Evolutionary conservation across 92 coral and sea anemone species (phyloP).

Genomic region (Pocillopora meandrina): DNA sequence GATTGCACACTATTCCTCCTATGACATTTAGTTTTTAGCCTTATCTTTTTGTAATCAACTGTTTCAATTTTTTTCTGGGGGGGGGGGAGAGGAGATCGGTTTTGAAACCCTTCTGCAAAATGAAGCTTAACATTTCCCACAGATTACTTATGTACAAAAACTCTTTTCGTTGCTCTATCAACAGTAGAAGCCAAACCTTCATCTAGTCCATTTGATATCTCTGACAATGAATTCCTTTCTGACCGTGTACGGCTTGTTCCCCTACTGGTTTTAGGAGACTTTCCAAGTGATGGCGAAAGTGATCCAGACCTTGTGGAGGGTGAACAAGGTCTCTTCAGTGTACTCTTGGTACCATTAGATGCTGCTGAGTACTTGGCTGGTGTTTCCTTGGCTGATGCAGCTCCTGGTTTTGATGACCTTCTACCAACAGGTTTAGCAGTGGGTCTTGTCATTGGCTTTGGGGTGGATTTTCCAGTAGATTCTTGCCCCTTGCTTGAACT

Average conservation of each 20-base stretch:
- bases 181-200: conserved; percentile 57
- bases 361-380: conserved; percentile 30
- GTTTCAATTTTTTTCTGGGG: too few species aligned
- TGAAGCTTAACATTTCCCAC: too few species aligned
- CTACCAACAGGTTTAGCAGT: conserved; percentile 64
- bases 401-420: conserved; percentile 57
- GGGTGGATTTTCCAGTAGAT: conserved; percentile 54
- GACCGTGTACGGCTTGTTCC: conserved; percentile 73
- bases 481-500: conserved; percentile 50
- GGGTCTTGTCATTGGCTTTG: conserved; percentile 76
- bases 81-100: too few species aligned
- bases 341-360: conserved; percentile 61
- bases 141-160: too few species aligned
- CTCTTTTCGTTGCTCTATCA: neutral
- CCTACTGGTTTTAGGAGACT: conserved; percentile 53
- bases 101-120: neutral
- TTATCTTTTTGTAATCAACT: too few species aligned
- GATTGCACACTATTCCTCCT: too few species aligned
- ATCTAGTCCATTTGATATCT: conserved; percentile 66
- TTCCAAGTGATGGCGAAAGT: conserved; percentile 62
- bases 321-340: conserved; percentile 54
- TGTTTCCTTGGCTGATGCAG: conserved; percentile 55
- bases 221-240: conserved; percentile 80
- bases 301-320: conserved; percentile 49
- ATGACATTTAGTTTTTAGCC: too few species aligned